Conservation (phyloP, 2,888 invertebrate species). For the Mycalesis mineus region DNA sequence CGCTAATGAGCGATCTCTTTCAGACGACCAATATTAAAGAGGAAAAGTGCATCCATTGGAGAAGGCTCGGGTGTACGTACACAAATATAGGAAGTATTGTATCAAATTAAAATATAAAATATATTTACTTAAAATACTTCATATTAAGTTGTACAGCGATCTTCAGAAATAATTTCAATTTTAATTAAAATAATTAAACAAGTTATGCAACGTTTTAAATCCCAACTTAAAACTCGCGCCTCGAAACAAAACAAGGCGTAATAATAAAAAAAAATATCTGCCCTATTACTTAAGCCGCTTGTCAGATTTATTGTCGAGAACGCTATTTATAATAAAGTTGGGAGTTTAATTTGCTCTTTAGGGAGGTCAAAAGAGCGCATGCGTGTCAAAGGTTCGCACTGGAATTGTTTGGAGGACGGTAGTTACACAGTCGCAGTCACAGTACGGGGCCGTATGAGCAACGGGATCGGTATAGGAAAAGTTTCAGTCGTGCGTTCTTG, state of each 20-base stretch:
- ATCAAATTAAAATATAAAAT: too few species aligned
- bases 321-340: conserved; percentile 29
- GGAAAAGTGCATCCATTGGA: too few species aligned
- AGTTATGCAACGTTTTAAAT: too few species aligned
- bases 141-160: too few species aligned
- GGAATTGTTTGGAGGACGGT: conserved; percentile 35
- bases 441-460: conserved; percentile 43
- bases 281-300: conserved; percentile 5
- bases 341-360: conserved; percentile 33
- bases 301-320: conserved; percentile 16
- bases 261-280: background rate
- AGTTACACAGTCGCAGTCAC: conserved; percentile 46
- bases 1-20: too few species aligned
- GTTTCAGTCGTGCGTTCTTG: conserved; percentile 37
- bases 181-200: too few species aligned
- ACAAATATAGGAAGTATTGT: too few species aligned
- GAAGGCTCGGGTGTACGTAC: too few species aligned
- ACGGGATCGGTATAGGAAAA: conserved; percentile 46
- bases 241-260: background rate
- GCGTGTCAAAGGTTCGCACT: conserved; percentile 54
- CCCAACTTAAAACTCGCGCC: too few species aligned
- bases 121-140: too few species aligned
- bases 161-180: too few species aligned
- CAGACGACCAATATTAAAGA: too few species aligned
- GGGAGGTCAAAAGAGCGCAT: conserved; percentile 47